A percentile compares a stretch with the other conserved stretches of the same genome.
Evolutionary conservation across 1,140 invertebrate species (phyloP).

Genomic region (Drosophila yakuba): DNA sequence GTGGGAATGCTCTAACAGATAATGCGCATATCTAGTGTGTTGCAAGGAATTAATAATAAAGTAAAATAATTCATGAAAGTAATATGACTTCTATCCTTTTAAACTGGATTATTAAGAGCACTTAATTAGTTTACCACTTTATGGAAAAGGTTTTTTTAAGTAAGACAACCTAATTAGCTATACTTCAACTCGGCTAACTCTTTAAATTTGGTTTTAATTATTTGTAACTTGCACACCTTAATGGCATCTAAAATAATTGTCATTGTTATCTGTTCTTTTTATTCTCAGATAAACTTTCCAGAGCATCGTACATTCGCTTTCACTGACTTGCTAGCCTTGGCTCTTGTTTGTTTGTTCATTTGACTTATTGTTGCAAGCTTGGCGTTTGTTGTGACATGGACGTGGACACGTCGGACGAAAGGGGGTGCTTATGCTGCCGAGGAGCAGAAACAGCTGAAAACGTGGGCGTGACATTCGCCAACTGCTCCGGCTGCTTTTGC

Average conservation of each 20-base stretch:
- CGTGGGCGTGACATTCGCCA: conserved; percentile 64
- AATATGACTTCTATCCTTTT: too few species aligned
- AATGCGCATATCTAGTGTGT: not conserved
- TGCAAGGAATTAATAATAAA: too few species aligned
- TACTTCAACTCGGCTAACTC: too few species aligned
- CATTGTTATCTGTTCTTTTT: too few species aligned
- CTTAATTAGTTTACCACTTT: too few species aligned
- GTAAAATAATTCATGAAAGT: too few species aligned
- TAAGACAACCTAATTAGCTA: too few species aligned
- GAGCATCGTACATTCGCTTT: conserved; percentile 44
- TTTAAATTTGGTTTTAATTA: too few species aligned
- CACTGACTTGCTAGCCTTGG: not conserved
- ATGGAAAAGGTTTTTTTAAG: too few species aligned
- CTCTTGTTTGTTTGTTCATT: conserved; percentile 74
- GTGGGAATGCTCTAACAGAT: conserved; percentile 18
- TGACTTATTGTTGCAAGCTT: conserved; percentile 75
- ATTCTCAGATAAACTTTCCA: not conserved
- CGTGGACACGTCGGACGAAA: conserved; percentile 26
- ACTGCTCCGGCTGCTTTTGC: conserved; percentile 11
- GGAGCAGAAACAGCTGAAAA: conserved; percentile 7
- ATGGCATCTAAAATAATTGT: not conserved
- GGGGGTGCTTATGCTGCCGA: not conserved
- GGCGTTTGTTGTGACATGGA: conserved; percentile 64
- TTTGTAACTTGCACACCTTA: not conserved
- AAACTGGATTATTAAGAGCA: too few species aligned